Evolutionary conservation across 2,113 vertebrate species (phyloP).

Genomic region (Catagonus wagneri): DNA sequence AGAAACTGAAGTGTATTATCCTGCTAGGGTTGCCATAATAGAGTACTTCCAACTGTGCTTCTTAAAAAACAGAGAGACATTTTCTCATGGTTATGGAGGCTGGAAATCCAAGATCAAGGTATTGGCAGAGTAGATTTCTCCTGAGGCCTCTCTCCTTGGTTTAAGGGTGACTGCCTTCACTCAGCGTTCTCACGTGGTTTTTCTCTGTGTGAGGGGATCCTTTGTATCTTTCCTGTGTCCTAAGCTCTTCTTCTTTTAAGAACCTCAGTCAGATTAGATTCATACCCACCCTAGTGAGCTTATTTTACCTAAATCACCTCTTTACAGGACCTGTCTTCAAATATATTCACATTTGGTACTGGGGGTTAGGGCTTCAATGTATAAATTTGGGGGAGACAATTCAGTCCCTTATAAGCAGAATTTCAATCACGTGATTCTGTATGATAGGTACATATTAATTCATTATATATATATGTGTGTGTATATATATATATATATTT

Average conservation of each 20-base stretch:
- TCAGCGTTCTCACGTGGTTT: neutral
- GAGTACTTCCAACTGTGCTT: neutral
- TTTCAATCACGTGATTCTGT: neutral
- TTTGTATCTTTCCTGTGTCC: neutral
- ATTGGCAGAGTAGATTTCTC: neutral
- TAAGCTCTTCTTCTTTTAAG: neutral
- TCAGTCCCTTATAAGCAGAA: neutral
- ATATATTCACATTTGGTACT: neutral
- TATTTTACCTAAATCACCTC: neutral
- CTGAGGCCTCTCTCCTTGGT: neutral
- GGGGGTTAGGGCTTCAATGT: neutral
- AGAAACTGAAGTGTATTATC: neutral
- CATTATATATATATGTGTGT: no score
- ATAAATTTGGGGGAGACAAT: neutral
- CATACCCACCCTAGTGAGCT: neutral
- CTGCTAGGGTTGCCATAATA: fast-evolving
- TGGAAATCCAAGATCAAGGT: neutral
- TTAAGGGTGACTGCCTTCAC: neutral
- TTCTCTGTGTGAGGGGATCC: neutral
- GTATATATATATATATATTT: no score
- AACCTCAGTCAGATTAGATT: neutral
- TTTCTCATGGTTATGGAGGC: neutral
- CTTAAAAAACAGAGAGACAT: neutral
- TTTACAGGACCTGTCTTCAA: neutral
- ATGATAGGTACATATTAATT: no score